These are phyloP conservation scores for Synanthedon formicaeformis DNA, from an alignment of 2,888 invertebrate species.

Conservation along the genomic window DNA sequence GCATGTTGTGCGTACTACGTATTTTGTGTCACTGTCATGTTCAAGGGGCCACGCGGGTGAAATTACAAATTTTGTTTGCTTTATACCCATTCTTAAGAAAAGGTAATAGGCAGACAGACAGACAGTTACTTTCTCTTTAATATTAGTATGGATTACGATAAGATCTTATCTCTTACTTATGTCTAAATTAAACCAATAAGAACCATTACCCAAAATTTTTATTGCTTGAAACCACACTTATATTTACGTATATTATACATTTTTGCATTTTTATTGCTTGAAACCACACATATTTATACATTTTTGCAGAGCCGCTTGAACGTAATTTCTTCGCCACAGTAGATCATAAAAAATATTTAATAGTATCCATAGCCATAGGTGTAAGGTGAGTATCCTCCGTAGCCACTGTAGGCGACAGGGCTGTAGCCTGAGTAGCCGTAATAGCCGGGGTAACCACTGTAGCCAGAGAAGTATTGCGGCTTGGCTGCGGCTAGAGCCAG, in stretches of 20 bases:
- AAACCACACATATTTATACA: neutral
- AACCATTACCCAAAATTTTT: neutral
- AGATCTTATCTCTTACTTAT: no score
- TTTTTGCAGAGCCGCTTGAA: neutral
- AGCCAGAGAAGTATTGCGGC: slow-evolving; percentile 41
- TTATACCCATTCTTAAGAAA: no score
- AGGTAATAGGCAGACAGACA: no score
- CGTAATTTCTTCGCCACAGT: neutral
- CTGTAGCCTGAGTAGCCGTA: slow-evolving; percentile 47
- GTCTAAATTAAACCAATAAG: no score
- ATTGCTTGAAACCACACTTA: neutral
- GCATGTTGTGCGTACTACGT: no score
- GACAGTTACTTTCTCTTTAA: no score
- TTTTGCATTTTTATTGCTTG: no score
- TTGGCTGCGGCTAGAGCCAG: slow-evolving; percentile 58
- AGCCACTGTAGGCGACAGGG: slow-evolving; percentile 37
- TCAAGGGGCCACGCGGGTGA: no score
- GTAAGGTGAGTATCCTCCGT: slow-evolving; percentile 35
- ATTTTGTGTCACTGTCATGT: no score
- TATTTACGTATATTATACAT: no score
- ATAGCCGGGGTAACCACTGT: slow-evolving; percentile 37
- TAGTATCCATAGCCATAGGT: slow-evolving; percentile 49
- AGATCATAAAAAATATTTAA: slow-evolving; percentile 11
- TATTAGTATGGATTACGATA: no score
- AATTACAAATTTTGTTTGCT: no score